Conservation (phyloP, 2,797 vertebrate species). For the Ptychobarbus kaznakovi region DNA sequence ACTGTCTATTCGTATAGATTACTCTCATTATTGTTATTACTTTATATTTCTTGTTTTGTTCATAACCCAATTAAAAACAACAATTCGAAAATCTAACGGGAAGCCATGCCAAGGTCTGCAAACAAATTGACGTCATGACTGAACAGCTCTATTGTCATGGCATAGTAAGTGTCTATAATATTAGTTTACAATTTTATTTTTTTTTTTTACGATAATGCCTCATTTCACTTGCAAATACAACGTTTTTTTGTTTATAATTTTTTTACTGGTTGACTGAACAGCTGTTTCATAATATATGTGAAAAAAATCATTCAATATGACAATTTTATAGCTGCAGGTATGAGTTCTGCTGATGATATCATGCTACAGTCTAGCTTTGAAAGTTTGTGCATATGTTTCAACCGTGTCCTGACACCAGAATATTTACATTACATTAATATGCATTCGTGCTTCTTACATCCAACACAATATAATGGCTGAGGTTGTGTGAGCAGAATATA, state of each 20-base stretch:
- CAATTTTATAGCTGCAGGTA: constrained; percentile 34
- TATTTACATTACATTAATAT: constrained; percentile 43
- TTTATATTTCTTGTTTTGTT: background rate
- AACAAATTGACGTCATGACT: background rate
- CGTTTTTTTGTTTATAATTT: background rate
- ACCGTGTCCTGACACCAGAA: constrained; percentile 6
- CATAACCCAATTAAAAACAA: background rate
- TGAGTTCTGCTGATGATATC: constrained; percentile 33
- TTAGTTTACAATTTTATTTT: constrained; percentile 1
- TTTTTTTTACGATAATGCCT: background rate
- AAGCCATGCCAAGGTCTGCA: background rate
- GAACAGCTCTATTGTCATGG: background rate
- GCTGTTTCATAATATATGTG: constrained; percentile 18
- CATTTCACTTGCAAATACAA: constrained; percentile 35
- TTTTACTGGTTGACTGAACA: constrained; percentile 15
- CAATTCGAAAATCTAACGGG: background rate
- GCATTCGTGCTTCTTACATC: constrained; percentile 27
- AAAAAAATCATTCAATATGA: background rate
- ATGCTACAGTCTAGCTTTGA: constrained; percentile 51
- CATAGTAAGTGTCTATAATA: constrained; percentile 25
- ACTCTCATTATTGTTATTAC: background rate
- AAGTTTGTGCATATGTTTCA: constrained; percentile 45
- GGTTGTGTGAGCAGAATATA: constrained; percentile 38
- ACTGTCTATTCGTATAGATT: background rate
- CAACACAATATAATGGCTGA: constrained; percentile 21